These are phyloP conservation scores for Cordylochernes scorpioides DNA, from an alignment of 2,888 invertebrate genomes.

Conservation along the genomic window DNA sequence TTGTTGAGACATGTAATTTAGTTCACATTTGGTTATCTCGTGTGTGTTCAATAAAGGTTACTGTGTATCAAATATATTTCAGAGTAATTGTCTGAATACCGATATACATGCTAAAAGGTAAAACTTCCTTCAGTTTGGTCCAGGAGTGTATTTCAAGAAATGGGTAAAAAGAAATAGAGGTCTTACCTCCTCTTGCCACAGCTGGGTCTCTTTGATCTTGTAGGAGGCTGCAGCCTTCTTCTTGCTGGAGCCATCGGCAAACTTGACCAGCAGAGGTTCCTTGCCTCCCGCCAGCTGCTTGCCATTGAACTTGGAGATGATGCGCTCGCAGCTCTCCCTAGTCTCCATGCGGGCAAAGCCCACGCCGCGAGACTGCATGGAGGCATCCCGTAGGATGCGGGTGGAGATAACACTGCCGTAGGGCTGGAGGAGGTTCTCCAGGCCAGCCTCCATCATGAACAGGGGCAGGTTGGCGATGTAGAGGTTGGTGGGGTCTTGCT, in stretches of 20 bases:
- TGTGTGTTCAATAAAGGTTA: too few species aligned
- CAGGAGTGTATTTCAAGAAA: too few species aligned
- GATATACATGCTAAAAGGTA: too few species aligned
- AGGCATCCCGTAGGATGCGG: constrained; percentile 64
- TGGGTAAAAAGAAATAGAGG: neutral
- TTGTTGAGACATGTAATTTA: too few species aligned
- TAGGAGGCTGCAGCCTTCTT: constrained; percentile 40
- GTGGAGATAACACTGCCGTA: constrained; percentile 89
- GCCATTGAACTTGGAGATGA: constrained; percentile 75
- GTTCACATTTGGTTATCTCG: too few species aligned
- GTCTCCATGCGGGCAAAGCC: constrained; percentile 74
- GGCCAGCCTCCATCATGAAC: constrained; percentile 75
- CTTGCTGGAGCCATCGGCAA: constrained; percentile 86
- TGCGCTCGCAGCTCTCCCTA: constrained; percentile 84
- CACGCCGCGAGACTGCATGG: constrained; percentile 59
- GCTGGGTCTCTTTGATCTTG: constrained; percentile 20
- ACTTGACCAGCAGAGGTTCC: constrained; percentile 82
- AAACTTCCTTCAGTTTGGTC: too few species aligned
- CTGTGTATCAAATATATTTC: too few species aligned
- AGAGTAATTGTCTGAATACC: too few species aligned
- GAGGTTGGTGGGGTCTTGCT: constrained; percentile 95
- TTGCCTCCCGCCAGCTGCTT: constrained; percentile 55
- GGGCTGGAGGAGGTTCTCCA: constrained; percentile 65
- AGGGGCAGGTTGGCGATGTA: constrained; percentile 94
- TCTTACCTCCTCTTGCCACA: constrained; percentile 26